Conservation (phyloP, 1,140 invertebrate genomes). For the Lucilia cuprina region DNA sequence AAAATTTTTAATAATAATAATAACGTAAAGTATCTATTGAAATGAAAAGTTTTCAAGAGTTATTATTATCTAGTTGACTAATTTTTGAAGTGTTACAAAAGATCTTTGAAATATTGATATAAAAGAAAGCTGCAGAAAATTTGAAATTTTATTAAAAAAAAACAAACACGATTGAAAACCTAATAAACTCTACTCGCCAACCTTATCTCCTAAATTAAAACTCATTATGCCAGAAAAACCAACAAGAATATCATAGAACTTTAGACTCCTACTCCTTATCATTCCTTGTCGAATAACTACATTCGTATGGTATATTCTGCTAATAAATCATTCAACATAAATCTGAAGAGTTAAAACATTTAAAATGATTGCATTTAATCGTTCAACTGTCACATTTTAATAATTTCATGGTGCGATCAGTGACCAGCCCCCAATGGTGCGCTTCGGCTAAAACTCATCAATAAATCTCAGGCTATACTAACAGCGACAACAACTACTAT, state of each 20-base stretch:
- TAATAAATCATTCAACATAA: conserved; percentile 37
- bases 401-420: conserved; percentile 44
- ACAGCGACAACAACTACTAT: conserved; percentile 12
- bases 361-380: conserved; percentile 45
- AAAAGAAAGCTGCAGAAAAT: neutral
- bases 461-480: conserved; percentile 40
- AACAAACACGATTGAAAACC: too few relatives aligned
- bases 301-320: neutral
- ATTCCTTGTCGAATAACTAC: neutral
- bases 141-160: too few relatives aligned
- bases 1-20: too few relatives aligned
- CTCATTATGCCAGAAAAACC: neutral
- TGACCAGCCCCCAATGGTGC: conserved; percentile 42
- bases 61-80: neutral
- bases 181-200: too few relatives aligned
- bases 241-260: neutral
- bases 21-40: neutral
- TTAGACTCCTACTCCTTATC: neutral
- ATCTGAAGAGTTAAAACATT: conserved; percentile 41
- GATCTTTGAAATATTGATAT: neutral
- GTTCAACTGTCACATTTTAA: conserved; percentile 46
- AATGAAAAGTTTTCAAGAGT: neutral
- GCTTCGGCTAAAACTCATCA: conserved; percentile 43
- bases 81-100: neutral
- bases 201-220: neutral